Base-by-base conservation (phyloP, 2,797 vertebrate species). In the Epinephelus coioides region DNA sequence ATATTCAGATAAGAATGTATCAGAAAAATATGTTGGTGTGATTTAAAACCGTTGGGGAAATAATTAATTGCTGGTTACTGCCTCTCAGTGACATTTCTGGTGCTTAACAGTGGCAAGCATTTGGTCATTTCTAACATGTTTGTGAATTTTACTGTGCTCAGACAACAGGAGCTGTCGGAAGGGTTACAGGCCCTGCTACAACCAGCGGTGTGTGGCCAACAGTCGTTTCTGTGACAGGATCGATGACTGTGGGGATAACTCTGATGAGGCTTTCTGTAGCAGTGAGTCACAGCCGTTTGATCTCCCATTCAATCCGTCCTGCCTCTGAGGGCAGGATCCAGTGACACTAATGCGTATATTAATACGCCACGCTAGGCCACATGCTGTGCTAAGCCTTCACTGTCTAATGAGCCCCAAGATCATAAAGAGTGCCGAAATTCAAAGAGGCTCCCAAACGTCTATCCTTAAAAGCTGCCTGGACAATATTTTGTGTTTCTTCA, bases 221-320 rank as follows among this genome's bases (percentile, higher is more conserved):
- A 85, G 91, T 73, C 96, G 94, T 83, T 95, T 99, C 70, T 99
- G 98, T 60, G 97, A 99, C 54, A 97, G 98, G 25, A 84, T 91
- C 60, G 95, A 99, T 47, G 97, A 99, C 91, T 99, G 98, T 61
- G 97, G 97, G 65, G 98, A 99, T 91, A 96, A 96, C 91, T 98
- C 98, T 1, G 98, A 99, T 89, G 98, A 99, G 92, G 87, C 96
- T 5, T 96, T 96, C 87, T 99, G 98, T 85, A 97, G 96, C 96
- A 97, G 98, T 99, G 95, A 97, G 91, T 95, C 82, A 11, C 70
- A 62, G 64, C 78, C 63, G 43, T 89, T 88, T 88, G 82, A 91
- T 91, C 80, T 87, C 47, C 62, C 4, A 46, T 72, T 89, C 79
- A 56, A 30, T 75, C 65, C 6, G 17, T 51, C 70, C 86, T 77